phyloP scores from a whole-genome alignment of 2,113 vertebrate species.

The Ciconia boyciana region DNA sequence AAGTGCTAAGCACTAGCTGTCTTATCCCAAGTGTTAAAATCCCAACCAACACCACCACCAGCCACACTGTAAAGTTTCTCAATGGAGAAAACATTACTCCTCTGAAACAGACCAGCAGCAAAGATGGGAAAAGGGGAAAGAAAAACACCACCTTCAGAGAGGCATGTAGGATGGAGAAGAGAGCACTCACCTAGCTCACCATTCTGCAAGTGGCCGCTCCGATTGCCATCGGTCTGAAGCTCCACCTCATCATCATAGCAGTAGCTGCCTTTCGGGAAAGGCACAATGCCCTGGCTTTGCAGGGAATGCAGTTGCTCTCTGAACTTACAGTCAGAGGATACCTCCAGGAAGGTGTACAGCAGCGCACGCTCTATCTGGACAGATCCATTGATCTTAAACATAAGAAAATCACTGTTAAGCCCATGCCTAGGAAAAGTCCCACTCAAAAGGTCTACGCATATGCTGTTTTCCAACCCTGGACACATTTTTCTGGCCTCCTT shows the following conservation, averaged over 20 bases:
- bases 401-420: not conserved
- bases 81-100: not conserved
- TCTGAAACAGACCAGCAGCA: not conserved
- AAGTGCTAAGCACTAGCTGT: not conserved
- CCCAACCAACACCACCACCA: not conserved
- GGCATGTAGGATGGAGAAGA: not conserved
- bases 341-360: constrained; percentile 66
- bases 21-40: not conserved
- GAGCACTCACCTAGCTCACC: constrained; percentile 23
- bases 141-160: not conserved
- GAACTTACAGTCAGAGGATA: constrained; percentile 7
- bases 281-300: not conserved
- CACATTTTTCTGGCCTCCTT: not conserved
- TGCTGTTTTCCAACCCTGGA: not conserved
- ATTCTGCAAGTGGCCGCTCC: not conserved
- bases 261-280: fast-evolving
- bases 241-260: not conserved
- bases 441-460: fast-evolving
- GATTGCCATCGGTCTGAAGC: constrained; percentile 73
- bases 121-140: not conserved
- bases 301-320: constrained; percentile 42
- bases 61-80: not conserved
- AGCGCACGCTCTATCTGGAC: constrained; percentile 18
- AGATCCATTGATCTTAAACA: not conserved
- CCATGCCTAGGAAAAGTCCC: not conserved